Conservation (phyloP, 2,888 invertebrate species). For the Timema podura region DNA sequence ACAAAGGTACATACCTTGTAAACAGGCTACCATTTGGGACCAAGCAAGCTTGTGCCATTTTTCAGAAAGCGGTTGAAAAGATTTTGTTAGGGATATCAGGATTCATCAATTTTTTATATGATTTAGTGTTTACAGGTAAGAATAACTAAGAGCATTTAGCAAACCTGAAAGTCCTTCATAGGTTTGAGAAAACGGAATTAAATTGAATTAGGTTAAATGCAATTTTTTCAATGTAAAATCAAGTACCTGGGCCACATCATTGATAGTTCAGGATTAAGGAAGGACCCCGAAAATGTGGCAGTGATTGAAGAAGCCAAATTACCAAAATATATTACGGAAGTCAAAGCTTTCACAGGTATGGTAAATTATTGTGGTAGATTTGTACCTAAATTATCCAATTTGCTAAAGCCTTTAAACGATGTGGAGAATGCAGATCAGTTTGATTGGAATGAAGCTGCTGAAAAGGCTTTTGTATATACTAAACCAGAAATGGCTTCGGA, state of each 20-base stretch:
- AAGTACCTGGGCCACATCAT: conserved; percentile 39
- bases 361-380: too few relatives aligned
- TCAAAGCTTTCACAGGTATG: too few relatives aligned
- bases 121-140: conserved; percentile 37
- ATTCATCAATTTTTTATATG: conserved; percentile 35
- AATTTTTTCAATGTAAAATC: conserved; percentile 35
- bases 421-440: too few relatives aligned
- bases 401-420: too few relatives aligned
- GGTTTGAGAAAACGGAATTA: conserved; percentile 35
- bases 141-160: conserved; percentile 33
- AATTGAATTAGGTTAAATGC: conserved; percentile 38
- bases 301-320: too few relatives aligned
- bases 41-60: conserved; percentile 41
- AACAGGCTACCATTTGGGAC: conserved; percentile 40
- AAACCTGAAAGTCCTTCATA: conserved; percentile 35
- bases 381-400: too few relatives aligned
- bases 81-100: conserved; percentile 35
- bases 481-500: too few relatives aligned
- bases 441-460: too few relatives aligned
- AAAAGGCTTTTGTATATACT: too few relatives aligned
- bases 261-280: too few relatives aligned
- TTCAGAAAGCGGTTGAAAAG: conserved; percentile 39
- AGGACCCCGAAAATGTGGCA: too few relatives aligned
- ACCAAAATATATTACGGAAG: too few relatives aligned
- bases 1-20: conserved; percentile 24